Evolutionary conservation across 2,888 invertebrate species (phyloP).

Genomic region (Pachymerium ferrugineum): DNA sequence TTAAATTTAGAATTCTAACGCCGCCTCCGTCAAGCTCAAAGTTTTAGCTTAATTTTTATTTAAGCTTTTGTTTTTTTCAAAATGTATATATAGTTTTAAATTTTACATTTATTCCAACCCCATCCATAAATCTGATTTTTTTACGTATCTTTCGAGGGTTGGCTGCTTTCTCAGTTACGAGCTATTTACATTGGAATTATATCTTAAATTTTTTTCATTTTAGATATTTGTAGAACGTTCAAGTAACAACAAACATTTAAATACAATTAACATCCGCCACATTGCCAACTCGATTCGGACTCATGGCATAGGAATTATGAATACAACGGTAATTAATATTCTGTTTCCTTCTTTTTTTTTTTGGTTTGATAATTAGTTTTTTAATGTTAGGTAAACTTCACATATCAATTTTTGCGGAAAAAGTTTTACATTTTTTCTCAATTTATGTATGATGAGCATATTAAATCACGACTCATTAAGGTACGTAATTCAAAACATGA

Average conservation of each 20-base stretch:
- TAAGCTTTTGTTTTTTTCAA: background rate
- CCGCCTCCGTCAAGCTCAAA: background rate
- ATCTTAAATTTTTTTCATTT: conserved; percentile 35
- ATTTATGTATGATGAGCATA: conserved; percentile 95
- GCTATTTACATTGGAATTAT: background rate
- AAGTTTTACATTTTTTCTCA: conserved; percentile 93
- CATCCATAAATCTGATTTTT: background rate
- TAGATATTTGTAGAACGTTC: conserved; percentile 82
- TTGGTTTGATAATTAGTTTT: background rate
- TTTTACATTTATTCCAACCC: background rate
- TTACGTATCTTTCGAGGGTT: too few species aligned
- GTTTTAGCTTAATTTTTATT: background rate
- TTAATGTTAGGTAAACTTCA: conserved; percentile 63
- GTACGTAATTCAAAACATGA: conserved; percentile 39
- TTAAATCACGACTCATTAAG: conserved; percentile 86
- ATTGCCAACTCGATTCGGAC: conserved; percentile 95
- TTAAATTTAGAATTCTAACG: background rate
- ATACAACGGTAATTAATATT: conserved; percentile 65
- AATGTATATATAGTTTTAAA: background rate
- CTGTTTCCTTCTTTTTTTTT: background rate
- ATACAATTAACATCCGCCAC: conserved; percentile 90
- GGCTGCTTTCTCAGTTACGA: too few species aligned
- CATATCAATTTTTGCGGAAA: conserved; percentile 86
- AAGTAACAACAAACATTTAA: conserved; percentile 86
- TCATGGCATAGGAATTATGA: conserved; percentile 94